Conservation (phyloP, 2,797 vertebrate species). For the Taeniopygia guttata region DNA sequence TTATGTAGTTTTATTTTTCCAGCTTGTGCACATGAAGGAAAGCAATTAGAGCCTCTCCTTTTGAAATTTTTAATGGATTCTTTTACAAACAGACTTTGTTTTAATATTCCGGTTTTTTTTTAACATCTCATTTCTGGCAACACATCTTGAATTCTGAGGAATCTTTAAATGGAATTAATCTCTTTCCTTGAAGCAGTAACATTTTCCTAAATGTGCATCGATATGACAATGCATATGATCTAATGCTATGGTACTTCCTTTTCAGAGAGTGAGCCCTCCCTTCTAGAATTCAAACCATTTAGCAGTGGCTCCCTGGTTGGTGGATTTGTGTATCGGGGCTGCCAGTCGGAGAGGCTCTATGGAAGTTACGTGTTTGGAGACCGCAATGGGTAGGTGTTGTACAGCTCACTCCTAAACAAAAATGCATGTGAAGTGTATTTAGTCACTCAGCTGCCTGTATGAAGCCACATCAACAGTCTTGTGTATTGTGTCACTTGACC, state of each 20-base stretch:
- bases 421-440: background rate
- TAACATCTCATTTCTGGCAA: background rate
- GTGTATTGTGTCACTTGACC: background rate
- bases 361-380: conserved; percentile 96
- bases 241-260: conserved; percentile 72
- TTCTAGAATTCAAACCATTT: conserved; percentile 91
- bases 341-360: conserved; percentile 93
- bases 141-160: background rate
- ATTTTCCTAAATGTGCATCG: background rate
- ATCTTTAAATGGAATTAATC: background rate
- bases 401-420: background rate
- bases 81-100: background rate
- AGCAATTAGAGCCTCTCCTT: background rate
- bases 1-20: background rate
- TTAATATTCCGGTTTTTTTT: background rate
- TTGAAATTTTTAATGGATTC: background rate
- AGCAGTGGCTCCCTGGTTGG: conserved; percentile 89
- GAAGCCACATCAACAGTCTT: background rate
- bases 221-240: conserved; percentile 44
- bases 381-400: conserved; percentile 87
- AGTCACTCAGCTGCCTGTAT: background rate
- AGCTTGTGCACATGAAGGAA: background rate
- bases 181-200: background rate
- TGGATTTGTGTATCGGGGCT: conserved; percentile 96
- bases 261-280: conserved; percentile 92